Conservation (phyloP, 2,113 vertebrate genomes). For the Ploceus nigricollis region DNA sequence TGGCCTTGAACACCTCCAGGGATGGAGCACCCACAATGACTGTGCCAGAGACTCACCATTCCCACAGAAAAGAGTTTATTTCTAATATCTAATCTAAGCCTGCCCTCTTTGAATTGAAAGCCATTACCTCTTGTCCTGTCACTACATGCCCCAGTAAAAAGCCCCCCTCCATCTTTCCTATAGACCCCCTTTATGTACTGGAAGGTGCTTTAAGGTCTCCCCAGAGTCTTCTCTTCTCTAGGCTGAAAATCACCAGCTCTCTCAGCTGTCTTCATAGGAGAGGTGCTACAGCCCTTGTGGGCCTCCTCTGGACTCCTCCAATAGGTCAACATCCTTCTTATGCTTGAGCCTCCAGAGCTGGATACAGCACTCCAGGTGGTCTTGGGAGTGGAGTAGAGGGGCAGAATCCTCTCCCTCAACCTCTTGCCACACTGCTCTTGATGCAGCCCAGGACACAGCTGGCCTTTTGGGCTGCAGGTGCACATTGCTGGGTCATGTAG, state of each 20-base stretch:
- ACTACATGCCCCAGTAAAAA: background rate
- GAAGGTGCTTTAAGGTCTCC: background rate
- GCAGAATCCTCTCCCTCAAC: background rate
- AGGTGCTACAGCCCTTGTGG: background rate
- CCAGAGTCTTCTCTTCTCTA: background rate
- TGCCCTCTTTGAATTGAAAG: background rate
- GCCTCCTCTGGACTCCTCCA: background rate
- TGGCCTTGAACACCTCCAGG: background rate
- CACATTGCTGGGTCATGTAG: background rate
- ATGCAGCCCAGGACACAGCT: background rate
- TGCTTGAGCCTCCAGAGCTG: background rate
- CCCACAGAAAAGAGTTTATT: background rate
- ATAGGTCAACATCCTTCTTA: background rate
- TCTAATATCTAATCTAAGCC: background rate
- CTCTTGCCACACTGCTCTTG: background rate
- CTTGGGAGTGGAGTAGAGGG: background rate
- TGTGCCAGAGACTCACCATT: background rate
- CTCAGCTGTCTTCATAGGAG: background rate
- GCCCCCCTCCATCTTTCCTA: background rate
- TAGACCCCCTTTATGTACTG: background rate
- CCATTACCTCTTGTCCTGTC: background rate
- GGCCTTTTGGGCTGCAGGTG: background rate
- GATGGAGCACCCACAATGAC: background rate
- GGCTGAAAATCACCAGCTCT: background rate
- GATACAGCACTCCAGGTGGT: background rate